phyloP scores from a whole-genome alignment of 2,113 vertebrate species.

The Procavia capensis region DNA sequence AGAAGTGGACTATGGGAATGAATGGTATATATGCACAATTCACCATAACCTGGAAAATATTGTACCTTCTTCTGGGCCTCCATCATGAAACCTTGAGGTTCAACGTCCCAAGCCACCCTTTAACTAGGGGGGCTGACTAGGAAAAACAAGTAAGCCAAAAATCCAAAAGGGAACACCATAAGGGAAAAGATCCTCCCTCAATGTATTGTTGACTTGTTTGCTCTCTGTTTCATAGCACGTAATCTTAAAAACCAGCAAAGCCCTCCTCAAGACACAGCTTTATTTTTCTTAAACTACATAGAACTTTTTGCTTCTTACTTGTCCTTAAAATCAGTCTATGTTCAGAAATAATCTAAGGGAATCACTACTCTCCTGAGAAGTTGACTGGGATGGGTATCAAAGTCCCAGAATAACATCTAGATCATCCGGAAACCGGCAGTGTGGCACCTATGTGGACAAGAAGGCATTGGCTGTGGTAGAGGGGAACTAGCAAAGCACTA shows the following conservation, averaged over 20 bases:
- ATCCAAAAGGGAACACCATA: constrained; percentile 50
- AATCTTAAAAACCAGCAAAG: neutral
- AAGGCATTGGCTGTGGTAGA: neutral
- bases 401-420: neutral
- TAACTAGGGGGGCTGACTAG: constrained; percentile 66
- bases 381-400: neutral
- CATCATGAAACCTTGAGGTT: constrained; percentile 82
- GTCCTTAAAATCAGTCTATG: neutral
- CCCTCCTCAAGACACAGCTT: neutral
- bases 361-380: neutral
- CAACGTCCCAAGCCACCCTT: constrained; percentile 73
- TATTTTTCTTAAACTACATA: neutral
- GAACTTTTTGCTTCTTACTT: neutral
- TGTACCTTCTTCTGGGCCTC: constrained; percentile 82
- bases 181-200: constrained; percentile 32
- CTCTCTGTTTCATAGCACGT: neutral
- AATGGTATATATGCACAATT: constrained; percentile 78
- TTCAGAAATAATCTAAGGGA: neutral
- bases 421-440: neutral
- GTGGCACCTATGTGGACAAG: neutral
- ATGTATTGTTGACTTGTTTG: neutral
- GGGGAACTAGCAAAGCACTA: too few relatives aligned
- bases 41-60: constrained; percentile 74
- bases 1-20: constrained; percentile 80
- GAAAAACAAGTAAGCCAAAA: constrained; percentile 79